A percentile compares a stretch with the other conserved stretches of the same genome.
Evolutionary conservation across 2,888 invertebrate species (phyloP).

Genomic region (Perithous albicinctus): DNA sequence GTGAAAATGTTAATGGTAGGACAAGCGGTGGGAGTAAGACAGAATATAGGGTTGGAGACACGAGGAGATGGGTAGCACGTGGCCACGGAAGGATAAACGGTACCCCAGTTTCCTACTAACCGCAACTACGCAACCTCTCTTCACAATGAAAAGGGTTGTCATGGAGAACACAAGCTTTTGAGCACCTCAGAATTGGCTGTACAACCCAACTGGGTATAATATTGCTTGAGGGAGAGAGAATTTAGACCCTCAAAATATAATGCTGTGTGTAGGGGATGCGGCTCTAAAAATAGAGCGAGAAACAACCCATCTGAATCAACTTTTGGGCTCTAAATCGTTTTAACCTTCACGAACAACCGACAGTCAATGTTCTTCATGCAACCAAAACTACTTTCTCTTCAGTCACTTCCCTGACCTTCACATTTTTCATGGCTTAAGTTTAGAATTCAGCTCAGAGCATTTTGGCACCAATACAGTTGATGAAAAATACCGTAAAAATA

Average conservation of each 20-base stretch:
- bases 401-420: background rate
- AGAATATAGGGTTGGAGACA: conserved; percentile 47
- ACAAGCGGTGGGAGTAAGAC: conserved; percentile 35
- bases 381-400: conserved; percentile 27
- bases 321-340: conserved; percentile 50
- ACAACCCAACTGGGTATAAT: conserved; percentile 59
- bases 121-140: conserved; percentile 55
- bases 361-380: conserved; percentile 39
- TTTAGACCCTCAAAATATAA: conserved; percentile 60
- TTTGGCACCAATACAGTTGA: background rate
- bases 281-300: conserved; percentile 33
- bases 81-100: conserved; percentile 62
- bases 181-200: conserved; percentile 18
- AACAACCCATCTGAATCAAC: conserved; percentile 48
- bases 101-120: conserved; percentile 61
- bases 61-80: conserved; percentile 44
- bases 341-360: conserved; percentile 53
- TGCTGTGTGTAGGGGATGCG: conserved; percentile 59
- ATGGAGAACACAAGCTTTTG: conserved; percentile 44
- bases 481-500: background rate
- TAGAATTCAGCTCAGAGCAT: too few species aligned
- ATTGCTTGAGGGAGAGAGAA: conserved; percentile 51
- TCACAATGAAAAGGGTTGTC: conserved; percentile 48
- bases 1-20: conserved; percentile 44
- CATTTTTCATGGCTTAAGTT: too few species aligned